Percentiles rank a stretch among this genome's conserved stretches.
These are phyloP conservation scores for Myocastor coypus DNA, from an alignment of 2,113 vertebrate genomes.

Conservation along the genomic window DNA sequence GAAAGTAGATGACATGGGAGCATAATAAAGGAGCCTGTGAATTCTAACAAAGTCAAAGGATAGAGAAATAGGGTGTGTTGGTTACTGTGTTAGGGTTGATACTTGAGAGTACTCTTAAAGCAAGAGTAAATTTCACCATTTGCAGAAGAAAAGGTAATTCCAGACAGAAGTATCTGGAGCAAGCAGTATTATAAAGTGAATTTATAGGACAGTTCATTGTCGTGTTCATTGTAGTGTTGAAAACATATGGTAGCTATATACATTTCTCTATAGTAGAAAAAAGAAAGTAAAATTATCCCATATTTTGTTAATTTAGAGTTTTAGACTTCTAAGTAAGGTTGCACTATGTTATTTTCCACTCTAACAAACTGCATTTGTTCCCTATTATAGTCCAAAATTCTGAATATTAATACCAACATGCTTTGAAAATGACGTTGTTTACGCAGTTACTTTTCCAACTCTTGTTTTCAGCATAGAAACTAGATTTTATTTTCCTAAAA, in stretches of 20 bases:
- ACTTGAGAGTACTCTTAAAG: neutral
- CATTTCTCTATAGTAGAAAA: neutral
- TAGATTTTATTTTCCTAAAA: conserved; percentile 4
- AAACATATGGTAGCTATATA: neutral
- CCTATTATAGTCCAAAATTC: neutral
- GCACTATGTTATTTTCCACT: neutral
- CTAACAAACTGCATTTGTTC: neutral
- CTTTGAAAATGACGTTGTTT: neutral
- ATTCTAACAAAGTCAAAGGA: conserved; percentile 10
- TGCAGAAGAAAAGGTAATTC: conserved; percentile 12
- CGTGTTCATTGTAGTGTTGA: neutral
- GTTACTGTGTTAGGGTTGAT: neutral
- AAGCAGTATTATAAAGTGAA: neutral
- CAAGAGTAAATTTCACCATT: neutral
- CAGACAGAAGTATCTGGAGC: conserved; percentile 26
- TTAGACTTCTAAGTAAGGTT: neutral
- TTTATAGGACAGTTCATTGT: neutral
- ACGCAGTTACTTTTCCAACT: neutral
- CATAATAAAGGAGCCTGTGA: neutral
- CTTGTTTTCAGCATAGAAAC: neutral
- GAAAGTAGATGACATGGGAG: neutral
- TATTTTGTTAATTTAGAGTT: neutral
- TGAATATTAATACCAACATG: neutral
- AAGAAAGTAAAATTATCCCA: neutral
- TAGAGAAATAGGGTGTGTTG: neutral